A percentile compares a stretch with the other conserved stretches of the same genome.
Evolutionary conservation across 2,113 vertebrate species (phyloP).

Genomic region (Malurus cyaneus): DNA sequence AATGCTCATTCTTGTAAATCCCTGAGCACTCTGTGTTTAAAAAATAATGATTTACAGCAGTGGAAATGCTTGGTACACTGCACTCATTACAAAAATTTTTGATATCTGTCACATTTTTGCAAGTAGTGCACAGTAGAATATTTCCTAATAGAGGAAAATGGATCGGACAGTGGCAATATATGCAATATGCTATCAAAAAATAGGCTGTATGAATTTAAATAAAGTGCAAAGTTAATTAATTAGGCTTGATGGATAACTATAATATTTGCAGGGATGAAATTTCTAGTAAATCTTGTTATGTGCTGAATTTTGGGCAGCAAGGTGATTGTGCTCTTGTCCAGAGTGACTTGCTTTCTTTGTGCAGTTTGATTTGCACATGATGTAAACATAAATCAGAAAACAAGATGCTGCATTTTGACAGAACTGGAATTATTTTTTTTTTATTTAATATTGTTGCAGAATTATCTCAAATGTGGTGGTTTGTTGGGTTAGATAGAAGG

Average conservation of each 20-base stretch:
- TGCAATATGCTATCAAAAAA: neutral
- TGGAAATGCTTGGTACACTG: neutral
- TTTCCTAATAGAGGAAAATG: neutral
- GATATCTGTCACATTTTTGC: neutral
- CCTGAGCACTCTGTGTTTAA: neutral
- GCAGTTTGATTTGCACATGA: neutral
- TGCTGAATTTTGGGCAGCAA: neutral
- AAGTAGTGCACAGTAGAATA: neutral
- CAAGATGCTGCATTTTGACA: neutral
- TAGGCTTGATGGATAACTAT: constrained; percentile 20
- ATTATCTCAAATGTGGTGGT: neutral
- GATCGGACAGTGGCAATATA: neutral
- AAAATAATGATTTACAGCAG: neutral
- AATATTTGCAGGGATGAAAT: constrained; percentile 4
- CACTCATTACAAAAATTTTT: neutral
- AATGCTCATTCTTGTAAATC: neutral
- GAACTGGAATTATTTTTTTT: neutral
- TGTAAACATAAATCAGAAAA: neutral
- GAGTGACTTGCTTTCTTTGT: neutral
- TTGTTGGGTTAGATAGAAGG: neutral
- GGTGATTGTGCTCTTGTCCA: neutral
- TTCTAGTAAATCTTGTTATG: constrained; percentile 2
- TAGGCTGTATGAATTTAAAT: constrained; percentile 20
- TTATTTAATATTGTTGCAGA: neutral
- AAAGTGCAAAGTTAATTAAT: constrained; percentile 26